Base-by-base conservation (phyloP, 2,113 vertebrate species). In the Gasterosteus aculeatus region DNA sequence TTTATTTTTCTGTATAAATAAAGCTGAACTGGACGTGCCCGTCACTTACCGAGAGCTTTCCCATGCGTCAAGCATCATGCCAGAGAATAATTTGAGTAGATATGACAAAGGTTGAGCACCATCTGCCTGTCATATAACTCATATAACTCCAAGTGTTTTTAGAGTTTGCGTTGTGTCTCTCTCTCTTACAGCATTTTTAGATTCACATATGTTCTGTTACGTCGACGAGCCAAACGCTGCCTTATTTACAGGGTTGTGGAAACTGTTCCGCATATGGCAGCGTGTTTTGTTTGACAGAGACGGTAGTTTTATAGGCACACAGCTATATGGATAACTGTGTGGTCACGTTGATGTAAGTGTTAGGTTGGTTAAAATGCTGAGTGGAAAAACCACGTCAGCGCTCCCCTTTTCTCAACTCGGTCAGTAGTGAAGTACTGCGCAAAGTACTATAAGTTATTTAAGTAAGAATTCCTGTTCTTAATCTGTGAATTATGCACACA, bases 61-160 rank as follows among this genome's bases (percentile, higher is more conserved):
- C 51, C 11, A 22, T 59, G 39, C 60, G 42, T 69, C 58, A n/a
- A 68, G 22, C 31, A 53, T 41, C 29, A 35, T 69, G 19, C 66
- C 12, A 54, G 72, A 68, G 65, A 41, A 61, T 73, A 77, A 57
- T 41, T 16, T n/a, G 7, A 81, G 70, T 56, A 47, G 19, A 82
- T 72, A 38, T 81, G 77, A 74, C 31, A 0, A 26, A 69, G 56
- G 72, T 81, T 80, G 10, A 49, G 47, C 53, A 65, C 77, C 59
- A 83, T 85, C 71, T 88, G 86, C 72, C 47, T 5, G 26, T 31
- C 62, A 65, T 78, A 38, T 49, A 81, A 75, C 42, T 64, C 18
- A 26, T 26, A 26, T 26, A 26, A n/a, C 68, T 79, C 60, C 29
- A 61, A 75, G 60, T 19, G 10, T 80, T 78, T 57, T 85, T 60